Conservation (phyloP, 2,113 vertebrate genomes). For the Heliornis fulica region DNA sequence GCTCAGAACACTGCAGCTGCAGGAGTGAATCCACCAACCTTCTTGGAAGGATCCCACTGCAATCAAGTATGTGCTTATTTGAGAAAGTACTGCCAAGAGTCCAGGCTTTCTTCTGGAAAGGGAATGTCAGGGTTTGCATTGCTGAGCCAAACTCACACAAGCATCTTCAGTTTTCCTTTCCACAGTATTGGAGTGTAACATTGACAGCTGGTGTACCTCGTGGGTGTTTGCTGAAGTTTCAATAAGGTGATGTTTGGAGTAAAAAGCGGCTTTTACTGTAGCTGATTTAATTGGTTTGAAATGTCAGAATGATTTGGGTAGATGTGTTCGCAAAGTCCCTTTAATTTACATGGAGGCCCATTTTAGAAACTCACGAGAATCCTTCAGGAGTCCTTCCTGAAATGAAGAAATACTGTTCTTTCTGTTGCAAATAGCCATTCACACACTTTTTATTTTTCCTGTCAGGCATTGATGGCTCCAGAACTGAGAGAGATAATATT, state of each 20-base stretch:
- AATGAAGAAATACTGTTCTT: neutral
- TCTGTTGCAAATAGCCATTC: neutral
- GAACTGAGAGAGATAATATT: neutral
- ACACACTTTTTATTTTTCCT: neutral
- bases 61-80: neutral
- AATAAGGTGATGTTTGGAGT: neutral
- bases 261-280: neutral
- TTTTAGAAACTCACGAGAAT: neutral
- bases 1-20: neutral
- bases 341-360: neutral
- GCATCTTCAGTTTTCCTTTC: constrained; percentile 5
- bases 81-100: constrained; percentile 18
- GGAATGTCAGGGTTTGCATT: neutral
- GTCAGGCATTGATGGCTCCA: neutral
- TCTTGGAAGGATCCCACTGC: neutral
- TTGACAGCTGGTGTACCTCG: neutral
- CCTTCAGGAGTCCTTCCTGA: neutral
- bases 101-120: neutral
- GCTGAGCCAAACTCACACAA: neutral
- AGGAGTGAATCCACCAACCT: neutral
- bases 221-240: neutral
- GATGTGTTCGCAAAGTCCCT: neutral
- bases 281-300: neutral
- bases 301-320: neutral
- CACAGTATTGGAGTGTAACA: neutral